Evolutionary conservation across 30 jellyfish, hydroid and myxozoan genomes (phyloP), one percentile per base, ranked within the genome.

Genomic region (Aurelia sp.): DNA sequence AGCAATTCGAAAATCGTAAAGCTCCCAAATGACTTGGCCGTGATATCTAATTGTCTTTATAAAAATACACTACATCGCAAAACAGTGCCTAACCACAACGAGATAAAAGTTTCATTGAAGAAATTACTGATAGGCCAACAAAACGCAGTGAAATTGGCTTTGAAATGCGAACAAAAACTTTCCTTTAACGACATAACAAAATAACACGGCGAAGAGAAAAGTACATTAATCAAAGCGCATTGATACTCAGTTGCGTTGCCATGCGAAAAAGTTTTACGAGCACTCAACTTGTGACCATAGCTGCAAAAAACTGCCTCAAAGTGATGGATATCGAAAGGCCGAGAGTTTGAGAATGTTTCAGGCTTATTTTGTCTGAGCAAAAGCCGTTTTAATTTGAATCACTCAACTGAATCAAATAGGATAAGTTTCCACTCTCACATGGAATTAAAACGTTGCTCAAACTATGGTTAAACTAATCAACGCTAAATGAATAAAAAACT

Each of bases 401-500:
- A 73, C 48, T 72, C 73, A 63, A 71, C 80, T 82, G 92, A 55
- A 62, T 61, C 93, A 60, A 41, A 84, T 53, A 21, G 93, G 93
- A 84, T 84, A 84, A 84, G 93, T 60, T 73, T 72, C 81, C 73
- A 59, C 65, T 60, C 92, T 55, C 73, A 78, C 86, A 73, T 57
- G 48, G 84, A 71, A 72, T 72, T 71, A 65, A 70, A 66, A 84
- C 84, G 68, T 55, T 62, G 84, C 63, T 70, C 77, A 72, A 53
- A 73, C 86, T 62, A 73, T 67, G 77, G 78, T 75, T 77, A 71
- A 57, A 77, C 77, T 53, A 61, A 74, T 77, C 84, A 75, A 67
- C 20, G 60, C 31, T 85, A 64, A 81, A 76, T 30, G 62, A 48
- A 30, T 30, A 72, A 58, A 41, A 41, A 77, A 19, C 37, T 50